Conservation (phyloP, 2,888 invertebrate genomes). For the Dinocampus coccinellae region DNA sequence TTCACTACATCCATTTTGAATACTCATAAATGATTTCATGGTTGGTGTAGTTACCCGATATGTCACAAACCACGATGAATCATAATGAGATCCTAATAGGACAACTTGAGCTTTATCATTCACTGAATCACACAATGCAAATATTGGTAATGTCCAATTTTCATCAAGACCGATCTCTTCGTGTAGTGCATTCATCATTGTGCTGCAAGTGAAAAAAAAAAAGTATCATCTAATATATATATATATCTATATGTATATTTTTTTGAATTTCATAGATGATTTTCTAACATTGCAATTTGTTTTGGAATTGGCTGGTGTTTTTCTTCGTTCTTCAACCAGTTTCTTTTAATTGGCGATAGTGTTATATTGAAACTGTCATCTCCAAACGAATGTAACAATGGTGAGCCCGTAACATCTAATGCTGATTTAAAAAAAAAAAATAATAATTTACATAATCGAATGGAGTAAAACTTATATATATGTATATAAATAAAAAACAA, state of each 20-base stretch:
- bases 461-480: neutral
- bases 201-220: constrained; percentile 40
- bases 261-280: neutral
- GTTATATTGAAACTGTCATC: constrained; percentile 50
- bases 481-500: too few relatives aligned
- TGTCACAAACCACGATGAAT: constrained; percentile 47
- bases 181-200: constrained; percentile 46
- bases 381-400: constrained; percentile 52
- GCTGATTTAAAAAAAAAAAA: constrained; percentile 23
- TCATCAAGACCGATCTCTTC: constrained; percentile 35
- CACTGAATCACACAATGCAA: constrained; percentile 50
- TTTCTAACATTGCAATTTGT: constrained; percentile 48
- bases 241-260: neutral
- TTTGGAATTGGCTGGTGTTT: constrained; percentile 48
- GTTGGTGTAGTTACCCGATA: constrained; percentile 42
- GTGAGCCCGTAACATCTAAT: constrained; percentile 55
- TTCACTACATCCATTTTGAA: constrained; percentile 25
- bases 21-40: constrained; percentile 17
- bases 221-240: neutral
- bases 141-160: constrained; percentile 44
- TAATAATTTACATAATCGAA: neutral
- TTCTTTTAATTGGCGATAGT: constrained; percentile 37
- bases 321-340: constrained; percentile 54
- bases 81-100: constrained; percentile 45
- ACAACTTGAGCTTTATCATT: constrained; percentile 43